Evolutionary conservation across 1,140 invertebrate genomes (phyloP).

Genomic region (Leptinotarsa undecemlineata): DNA sequence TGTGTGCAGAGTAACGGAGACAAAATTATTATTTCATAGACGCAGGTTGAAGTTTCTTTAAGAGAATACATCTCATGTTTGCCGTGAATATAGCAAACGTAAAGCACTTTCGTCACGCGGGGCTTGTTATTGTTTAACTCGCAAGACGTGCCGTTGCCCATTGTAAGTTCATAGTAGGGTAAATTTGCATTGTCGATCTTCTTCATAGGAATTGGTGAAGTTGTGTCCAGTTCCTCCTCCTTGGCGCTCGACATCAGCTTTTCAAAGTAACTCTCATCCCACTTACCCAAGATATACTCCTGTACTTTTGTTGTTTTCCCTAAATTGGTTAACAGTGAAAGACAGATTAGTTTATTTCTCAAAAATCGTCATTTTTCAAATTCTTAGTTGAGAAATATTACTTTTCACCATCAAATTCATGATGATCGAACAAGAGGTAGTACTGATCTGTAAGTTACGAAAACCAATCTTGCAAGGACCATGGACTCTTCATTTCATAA

Average conservation of each 20-base stretch:
- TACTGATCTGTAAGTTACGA: too few relatives aligned
- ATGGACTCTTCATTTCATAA: too few relatives aligned
- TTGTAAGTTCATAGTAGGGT: slow-evolving; percentile 81
- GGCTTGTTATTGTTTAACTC: slow-evolving; percentile 84
- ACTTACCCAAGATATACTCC: slow-evolving; percentile 80
- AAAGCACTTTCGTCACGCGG: slow-evolving; percentile 77
- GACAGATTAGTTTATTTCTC: too few relatives aligned
- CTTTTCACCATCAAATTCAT: too few relatives aligned
- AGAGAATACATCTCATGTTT: slow-evolving; percentile 91
- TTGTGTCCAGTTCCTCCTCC: slow-evolving; percentile 59
- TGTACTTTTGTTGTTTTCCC: slow-evolving; percentile 75
- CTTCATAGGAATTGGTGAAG: slow-evolving; percentile 62
- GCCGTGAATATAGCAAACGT: slow-evolving; percentile 81
- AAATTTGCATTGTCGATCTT: slow-evolving; percentile 86
- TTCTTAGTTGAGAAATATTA: too few relatives aligned
- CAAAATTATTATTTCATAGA: slow-evolving; percentile 89
- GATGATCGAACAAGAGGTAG: too few relatives aligned
- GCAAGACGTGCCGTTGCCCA: slow-evolving; percentile 85
- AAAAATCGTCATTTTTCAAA: too few relatives aligned
- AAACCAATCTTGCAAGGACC: too few relatives aligned
- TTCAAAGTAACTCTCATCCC: slow-evolving; percentile 61
- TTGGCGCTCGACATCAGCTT: slow-evolving; percentile 62
- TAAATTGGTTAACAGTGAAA: too few relatives aligned
- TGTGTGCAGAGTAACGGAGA: slow-evolving; percentile 85
- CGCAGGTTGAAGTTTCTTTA: slow-evolving; percentile 91